phyloP scores from a whole-genome alignment of 1,140 invertebrate species.

The Drosophila lini region DNA sequence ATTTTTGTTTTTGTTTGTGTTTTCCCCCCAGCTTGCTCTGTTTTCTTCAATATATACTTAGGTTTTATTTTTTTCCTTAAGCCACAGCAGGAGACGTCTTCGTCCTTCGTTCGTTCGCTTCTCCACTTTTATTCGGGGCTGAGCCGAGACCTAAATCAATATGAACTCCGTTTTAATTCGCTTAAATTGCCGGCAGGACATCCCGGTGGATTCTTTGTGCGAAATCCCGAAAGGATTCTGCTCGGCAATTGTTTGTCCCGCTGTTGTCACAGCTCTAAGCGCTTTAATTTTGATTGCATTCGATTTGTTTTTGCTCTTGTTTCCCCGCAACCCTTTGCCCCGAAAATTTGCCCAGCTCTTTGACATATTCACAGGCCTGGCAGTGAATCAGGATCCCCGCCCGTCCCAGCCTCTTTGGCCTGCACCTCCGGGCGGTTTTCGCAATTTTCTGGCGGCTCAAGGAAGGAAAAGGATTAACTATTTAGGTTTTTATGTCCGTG shows the following conservation, averaged over 20 bases:
- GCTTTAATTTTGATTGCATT: conserved; percentile 83
- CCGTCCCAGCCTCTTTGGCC: conserved; percentile 30
- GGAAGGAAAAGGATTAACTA: conserved; percentile 70
- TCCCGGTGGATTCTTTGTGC: conserved; percentile 59
- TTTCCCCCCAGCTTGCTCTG: conserved; percentile 48
- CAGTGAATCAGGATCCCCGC: neutral
- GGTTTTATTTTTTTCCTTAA: conserved; percentile 34
- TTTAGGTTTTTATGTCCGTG: conserved; percentile 59
- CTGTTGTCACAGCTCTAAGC: conserved; percentile 80
- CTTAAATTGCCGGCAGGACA: conserved; percentile 79
- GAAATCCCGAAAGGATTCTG: conserved; percentile 71
- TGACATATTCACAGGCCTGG: conserved; percentile 79
- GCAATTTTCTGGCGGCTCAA: conserved; percentile 64
- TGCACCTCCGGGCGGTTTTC: conserved; percentile 53
- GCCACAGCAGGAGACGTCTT: conserved; percentile 68
- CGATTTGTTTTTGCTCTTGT: conserved; percentile 72
- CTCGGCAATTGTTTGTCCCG: conserved; percentile 66
- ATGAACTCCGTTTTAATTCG: conserved; percentile 75
- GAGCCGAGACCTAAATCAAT: conserved; percentile 73
- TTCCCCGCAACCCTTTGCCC: conserved; percentile 24
- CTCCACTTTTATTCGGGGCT: conserved; percentile 22
- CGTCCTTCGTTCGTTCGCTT: conserved; percentile 29
- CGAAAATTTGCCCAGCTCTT: conserved; percentile 73
- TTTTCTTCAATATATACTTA: conserved; percentile 30
- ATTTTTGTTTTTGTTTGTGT: conserved; percentile 81